Evolutionary conservation across 1,140 invertebrate species (phyloP).

Genomic region (Myzus persicae): DNA sequence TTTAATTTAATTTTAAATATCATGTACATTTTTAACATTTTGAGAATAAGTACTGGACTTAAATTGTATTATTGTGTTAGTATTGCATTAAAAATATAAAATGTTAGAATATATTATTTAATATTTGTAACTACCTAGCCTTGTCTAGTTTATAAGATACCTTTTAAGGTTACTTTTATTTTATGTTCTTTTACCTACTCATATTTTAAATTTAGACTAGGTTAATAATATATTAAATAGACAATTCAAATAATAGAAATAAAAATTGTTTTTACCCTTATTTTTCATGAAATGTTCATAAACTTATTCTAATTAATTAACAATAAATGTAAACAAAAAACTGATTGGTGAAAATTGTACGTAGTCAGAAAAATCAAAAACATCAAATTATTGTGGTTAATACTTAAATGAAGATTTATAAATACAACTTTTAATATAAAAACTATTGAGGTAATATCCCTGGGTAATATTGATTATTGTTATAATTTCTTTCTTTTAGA

Average conservation of each 20-base stretch:
- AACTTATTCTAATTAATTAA: not conserved
- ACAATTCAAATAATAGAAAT: too few relatives aligned
- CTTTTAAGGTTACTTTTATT: not conserved
- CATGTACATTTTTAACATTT: not conserved
- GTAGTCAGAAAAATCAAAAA: not conserved
- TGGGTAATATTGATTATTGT: constrained; percentile 35
- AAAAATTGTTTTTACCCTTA: not conserved
- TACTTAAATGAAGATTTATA: not conserved
- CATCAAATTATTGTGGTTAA: not conserved
- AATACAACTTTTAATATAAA: not conserved
- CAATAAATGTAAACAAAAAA: too few relatives aligned
- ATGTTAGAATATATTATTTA: not conserved
- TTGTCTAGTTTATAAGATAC: not conserved
- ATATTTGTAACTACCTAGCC: not conserved
- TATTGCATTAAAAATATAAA: not conserved
- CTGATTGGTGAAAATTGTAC: not conserved
- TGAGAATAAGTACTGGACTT: not conserved
- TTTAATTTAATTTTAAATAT: not conserved
- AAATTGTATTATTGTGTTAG: not conserved
- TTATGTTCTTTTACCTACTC: not conserved
- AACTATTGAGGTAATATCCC: not conserved
- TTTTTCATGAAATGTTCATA: not conserved
- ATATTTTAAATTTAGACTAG: not conserved
- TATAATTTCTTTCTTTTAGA: constrained; percentile 51
- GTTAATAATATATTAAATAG: not conserved